These are phyloP conservation scores for Penaeus chinensis DNA, from an alignment of 1,140 invertebrate genomes.

Conservation along the genomic window DNA sequence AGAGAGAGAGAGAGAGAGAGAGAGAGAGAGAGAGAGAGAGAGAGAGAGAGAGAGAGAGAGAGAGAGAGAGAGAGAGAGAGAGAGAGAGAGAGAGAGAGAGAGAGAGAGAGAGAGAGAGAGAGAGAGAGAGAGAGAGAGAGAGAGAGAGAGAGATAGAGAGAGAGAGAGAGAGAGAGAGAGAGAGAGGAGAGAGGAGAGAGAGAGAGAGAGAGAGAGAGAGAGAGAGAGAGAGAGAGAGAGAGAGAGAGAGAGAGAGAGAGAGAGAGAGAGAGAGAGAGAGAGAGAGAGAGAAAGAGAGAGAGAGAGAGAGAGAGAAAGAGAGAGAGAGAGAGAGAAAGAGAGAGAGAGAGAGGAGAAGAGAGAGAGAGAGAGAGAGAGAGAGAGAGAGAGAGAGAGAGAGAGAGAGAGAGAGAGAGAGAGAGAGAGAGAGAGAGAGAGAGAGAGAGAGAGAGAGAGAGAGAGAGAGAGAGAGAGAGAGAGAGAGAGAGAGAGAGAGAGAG, in stretches of 20 bases:
- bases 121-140: too few species aligned
- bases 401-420: neutral
- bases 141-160: neutral
- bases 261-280: neutral
- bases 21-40: neutral
- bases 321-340: neutral
- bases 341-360: neutral
- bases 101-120: neutral
- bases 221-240: neutral
- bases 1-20: neutral
- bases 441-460: neutral
- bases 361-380: neutral
- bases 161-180: too few species aligned
- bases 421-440: neutral
- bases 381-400: neutral
- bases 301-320: too few species aligned
- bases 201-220: neutral
- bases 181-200: too few species aligned
- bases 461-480: conserved; percentile 4
- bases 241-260: conserved; percentile 25
- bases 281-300: neutral
- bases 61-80: neutral
- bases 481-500: conserved; percentile 13
- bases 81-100: too few species aligned
- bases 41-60: neutral